Conservation (phyloP, 2,113 vertebrate genomes). For the Dicrurus megarhynchus region DNA sequence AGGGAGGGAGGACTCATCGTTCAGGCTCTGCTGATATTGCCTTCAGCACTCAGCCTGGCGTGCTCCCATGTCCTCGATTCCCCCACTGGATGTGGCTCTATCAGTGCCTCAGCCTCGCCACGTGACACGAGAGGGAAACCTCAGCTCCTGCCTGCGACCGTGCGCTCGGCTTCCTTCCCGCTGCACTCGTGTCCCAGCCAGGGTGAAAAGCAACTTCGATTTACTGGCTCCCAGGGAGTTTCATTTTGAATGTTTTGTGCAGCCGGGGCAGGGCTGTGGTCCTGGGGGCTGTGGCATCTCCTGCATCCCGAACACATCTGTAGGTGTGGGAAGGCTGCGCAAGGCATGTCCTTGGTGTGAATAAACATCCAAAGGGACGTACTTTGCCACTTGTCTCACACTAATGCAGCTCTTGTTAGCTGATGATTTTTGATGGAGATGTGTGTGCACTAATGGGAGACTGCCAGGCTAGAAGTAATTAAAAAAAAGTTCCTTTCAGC, state of each 20-base stretch:
- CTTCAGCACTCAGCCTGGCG: not conserved
- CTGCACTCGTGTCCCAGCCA: not conserved
- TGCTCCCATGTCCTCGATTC: not conserved
- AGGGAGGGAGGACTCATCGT: not conserved
- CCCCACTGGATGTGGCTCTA: not conserved
- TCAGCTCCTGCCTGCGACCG: not conserved
- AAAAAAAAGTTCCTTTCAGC: conserved; percentile 34
- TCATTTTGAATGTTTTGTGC: not conserved
- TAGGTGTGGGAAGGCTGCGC: not conserved
- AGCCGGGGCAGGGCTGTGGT: not conserved
- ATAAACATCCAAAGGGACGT: not conserved
- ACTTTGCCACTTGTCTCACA: not conserved
- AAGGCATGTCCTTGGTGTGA: not conserved
- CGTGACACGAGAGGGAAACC: conserved; percentile 12
- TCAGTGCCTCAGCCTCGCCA: not conserved
- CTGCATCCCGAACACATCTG: fast-evolving
- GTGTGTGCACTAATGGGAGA: not conserved
- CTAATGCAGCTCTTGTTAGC: not conserved
- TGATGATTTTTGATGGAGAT: not conserved
- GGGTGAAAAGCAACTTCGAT: not conserved
- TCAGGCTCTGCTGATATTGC: not conserved
- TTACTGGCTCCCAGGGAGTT: not conserved
- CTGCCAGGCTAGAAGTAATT: conserved; percentile 35
- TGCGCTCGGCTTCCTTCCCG: not conserved
- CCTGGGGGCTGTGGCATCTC: not conserved